Conservation (phyloP, 2,113 vertebrate genomes). For the Procavia capensis region DNA sequence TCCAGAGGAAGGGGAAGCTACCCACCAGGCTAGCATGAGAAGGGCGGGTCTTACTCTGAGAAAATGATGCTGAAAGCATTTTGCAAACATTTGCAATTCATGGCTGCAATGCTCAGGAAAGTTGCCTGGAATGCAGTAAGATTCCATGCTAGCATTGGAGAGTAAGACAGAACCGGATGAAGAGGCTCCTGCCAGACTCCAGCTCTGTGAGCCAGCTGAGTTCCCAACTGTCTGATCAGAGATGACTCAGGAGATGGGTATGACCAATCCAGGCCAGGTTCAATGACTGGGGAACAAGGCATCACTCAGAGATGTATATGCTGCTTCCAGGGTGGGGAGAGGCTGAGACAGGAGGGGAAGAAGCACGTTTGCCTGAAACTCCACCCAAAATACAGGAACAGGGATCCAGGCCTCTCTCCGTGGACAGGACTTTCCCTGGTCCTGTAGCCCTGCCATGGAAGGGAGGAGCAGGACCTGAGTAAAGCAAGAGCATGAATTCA, state of each 20-base stretch:
- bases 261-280: rapidly evolving
- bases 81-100: background rate
- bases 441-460: background rate
- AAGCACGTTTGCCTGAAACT: background rate
- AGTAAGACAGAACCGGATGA: rapidly evolving
- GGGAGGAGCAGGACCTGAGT: no score
- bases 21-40: no score
- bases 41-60: rapidly evolving
- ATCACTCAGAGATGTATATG: background rate
- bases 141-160: no score
- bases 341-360: background rate
- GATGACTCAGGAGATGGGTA: rapidly evolving
- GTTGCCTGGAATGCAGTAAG: rapidly evolving
- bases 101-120: rapidly evolving
- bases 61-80: rapidly evolving
- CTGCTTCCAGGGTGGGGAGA: background rate
- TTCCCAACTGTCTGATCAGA: background rate
- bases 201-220: background rate
- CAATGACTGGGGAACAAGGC: background rate
- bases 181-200: background rate
- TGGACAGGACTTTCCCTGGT: rapidly evolving
- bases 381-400: no score
- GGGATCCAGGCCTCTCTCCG: background rate
- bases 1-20: no score
- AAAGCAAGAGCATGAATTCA: background rate